Base-by-base conservation (phyloP, 2,888 invertebrate species). In the Drosophila borealis region DNA sequence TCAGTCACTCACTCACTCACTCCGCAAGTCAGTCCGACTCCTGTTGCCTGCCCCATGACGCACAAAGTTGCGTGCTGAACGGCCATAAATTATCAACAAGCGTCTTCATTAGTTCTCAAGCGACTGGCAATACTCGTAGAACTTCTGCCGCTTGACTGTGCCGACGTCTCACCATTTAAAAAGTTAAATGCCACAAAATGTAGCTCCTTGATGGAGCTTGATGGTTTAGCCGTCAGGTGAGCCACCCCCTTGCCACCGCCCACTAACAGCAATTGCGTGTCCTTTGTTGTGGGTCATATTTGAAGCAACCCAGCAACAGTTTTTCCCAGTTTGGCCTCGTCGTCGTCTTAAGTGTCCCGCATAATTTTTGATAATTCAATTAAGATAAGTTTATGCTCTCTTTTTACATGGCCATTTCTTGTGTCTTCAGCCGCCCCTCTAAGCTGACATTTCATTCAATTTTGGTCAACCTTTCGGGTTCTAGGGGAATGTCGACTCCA, bases 291-390 rank as follows among this genome's bases (percentile, higher is more conserved):
- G 69, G 69, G 60, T 48, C 68, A 45, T 46, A 57, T 68, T 56
- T 25, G 34, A 54, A 33, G 55, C 74, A 53, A 53, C 49, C 61
- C 51, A 64, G 72, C 78, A 78, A 74, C 78, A 78, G 75, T 67
- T 71, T 50, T 50, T 13, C 46, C 44, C 44, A 29, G 21, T 48
- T 45, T 34, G n/a, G n/a, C 21, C 10, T 48, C 44, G 34, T 45
- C 59, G 37, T 62, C 80, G 69, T 66, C 71, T 78, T 81, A 83
- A 83, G 83, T 83, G 83, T 80, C 70, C 76, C 78, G 81, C 81
- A 81, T 81, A 81, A 81, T 81, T 81, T 82, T 83, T 83, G 82
- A 83, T 83, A 83, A 83, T 83, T 83, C 83, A 83, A 83, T 83
- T 83, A 86, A 83, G 87, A 83, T 83, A 83, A 86, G 83, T 86